Conservation (phyloP, 2,888 invertebrate species). For the Brachynemurus nebulosus region DNA sequence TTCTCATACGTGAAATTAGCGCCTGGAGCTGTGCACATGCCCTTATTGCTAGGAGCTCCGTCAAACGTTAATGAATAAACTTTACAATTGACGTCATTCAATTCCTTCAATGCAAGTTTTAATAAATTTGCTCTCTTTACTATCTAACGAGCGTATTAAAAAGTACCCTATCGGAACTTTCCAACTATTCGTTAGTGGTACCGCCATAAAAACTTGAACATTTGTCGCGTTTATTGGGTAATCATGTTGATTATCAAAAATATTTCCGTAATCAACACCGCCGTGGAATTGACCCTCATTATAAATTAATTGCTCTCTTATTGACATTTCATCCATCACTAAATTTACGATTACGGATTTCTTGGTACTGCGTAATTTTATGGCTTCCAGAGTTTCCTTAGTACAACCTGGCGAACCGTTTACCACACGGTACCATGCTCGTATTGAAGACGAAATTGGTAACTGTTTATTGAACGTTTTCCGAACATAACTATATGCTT, state of each 20-base stretch:
- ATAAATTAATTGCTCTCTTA: constrained; percentile 19
- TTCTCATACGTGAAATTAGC: background rate
- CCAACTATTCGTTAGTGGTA: constrained; percentile 18
- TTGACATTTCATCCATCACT: constrained; percentile 23
- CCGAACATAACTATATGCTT: constrained; percentile 20
- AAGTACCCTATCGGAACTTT: constrained; percentile 21
- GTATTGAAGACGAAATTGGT: constrained; percentile 18
- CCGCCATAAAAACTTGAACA: constrained; percentile 20
- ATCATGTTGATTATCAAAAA: constrained; percentile 15
- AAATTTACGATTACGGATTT: constrained; percentile 18
- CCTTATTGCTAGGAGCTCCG: constrained; percentile 18
- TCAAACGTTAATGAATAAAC: constrained; percentile 20
- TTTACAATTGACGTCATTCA: constrained; percentile 16
- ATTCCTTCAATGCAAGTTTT: constrained; percentile 14
- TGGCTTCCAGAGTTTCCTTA: too few relatives aligned
- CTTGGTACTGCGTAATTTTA: constrained; percentile 12
- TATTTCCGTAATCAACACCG: constrained; percentile 20
- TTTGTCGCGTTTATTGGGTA: constrained; percentile 17
- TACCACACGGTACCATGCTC: constrained; percentile 18
- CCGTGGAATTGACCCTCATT: constrained; percentile 18
- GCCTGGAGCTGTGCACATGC: constrained; percentile 2
- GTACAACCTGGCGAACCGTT: constrained; percentile 5
- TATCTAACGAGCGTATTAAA: constrained; percentile 10
- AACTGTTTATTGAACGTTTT: constrained; percentile 17
- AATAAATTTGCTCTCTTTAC: constrained; percentile 16